Evolutionary conservation across 2,888 invertebrate species (phyloP).

Genomic region (Drosophila paramelanica): DNA sequence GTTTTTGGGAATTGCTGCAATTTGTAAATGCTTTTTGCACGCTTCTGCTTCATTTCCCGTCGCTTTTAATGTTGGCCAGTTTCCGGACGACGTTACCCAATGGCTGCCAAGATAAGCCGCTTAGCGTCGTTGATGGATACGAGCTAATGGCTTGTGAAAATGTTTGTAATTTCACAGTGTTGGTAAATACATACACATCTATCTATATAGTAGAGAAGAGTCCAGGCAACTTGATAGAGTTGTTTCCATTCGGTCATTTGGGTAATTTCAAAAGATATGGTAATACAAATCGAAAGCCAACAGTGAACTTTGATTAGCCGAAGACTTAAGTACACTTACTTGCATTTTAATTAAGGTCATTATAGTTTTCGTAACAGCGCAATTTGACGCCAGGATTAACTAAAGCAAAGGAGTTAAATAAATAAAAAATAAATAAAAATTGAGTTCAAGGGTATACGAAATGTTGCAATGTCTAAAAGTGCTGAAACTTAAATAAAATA

Average conservation of each 20-base stretch:
- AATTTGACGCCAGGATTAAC: no score
- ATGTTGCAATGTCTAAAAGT: background rate
- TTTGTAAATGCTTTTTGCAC: slow-evolving; percentile 9
- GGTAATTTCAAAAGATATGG: slow-evolving; percentile 1
- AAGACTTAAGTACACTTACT: background rate
- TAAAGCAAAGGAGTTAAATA: no score
- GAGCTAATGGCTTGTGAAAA: slow-evolving; percentile 72
- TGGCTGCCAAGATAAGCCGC: slow-evolving; percentile 65
- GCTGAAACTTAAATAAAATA: background rate
- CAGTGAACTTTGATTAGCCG: background rate
- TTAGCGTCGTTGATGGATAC: slow-evolving; percentile 66
- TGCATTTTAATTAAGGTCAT: background rate
- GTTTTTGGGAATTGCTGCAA: no score
- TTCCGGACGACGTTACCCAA: slow-evolving; percentile 25
- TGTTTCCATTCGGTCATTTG: slow-evolving; percentile 22
- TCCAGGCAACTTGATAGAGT: slow-evolving; percentile 62
- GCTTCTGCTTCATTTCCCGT: slow-evolving; percentile 25
- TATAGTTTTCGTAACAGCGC: no score
- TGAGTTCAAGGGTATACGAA: background rate
- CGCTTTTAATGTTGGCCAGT: slow-evolving; percentile 25
- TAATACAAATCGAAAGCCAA: background rate
- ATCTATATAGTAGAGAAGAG: background rate
- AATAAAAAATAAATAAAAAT: no score
- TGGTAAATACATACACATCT: slow-evolving; percentile 22
- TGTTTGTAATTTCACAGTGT: slow-evolving; percentile 34